phyloP scores from a whole-genome alignment of 1,140 invertebrate genomes.

The Drosophila pseudoananassae region DNA sequence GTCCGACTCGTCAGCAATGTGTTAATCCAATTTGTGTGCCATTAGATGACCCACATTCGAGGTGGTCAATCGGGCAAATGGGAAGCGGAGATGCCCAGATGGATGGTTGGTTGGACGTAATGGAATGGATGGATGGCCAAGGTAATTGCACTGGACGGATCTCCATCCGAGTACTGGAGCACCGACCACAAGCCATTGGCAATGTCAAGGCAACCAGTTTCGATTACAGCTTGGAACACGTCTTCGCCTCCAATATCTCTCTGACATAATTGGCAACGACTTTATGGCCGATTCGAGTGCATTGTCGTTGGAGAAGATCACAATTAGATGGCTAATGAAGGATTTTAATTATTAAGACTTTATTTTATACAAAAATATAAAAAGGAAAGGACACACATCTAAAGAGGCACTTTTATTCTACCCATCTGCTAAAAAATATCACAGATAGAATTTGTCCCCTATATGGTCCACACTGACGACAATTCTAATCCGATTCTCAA shows the following conservation, averaged over 20 bases:
- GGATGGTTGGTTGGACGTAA: conserved; percentile 7
- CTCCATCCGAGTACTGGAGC: not conserved
- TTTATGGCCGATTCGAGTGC: conserved; percentile 7
- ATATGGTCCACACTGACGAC: too few species aligned
- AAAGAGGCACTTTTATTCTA: too few species aligned
- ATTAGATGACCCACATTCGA: conserved; percentile 71
- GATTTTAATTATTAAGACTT: too few species aligned
- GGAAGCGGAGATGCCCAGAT: conserved; percentile 32
- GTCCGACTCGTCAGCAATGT: conserved; percentile 34
- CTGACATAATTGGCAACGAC: conserved; percentile 65
- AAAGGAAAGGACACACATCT: too few species aligned
- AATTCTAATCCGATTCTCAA: too few species aligned
- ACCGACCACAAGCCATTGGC: conserved; percentile 19
- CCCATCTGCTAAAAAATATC: too few species aligned
- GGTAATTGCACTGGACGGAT: conserved; percentile 47
- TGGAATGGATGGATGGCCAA: conserved; percentile 15
- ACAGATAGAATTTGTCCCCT: too few species aligned
- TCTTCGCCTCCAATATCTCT: conserved; percentile 24
- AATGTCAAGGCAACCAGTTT: conserved; percentile 82
- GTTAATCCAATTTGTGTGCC: conserved; percentile 79
- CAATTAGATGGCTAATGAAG: not conserved
- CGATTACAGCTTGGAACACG: conserved; percentile 51
- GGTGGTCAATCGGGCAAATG: conserved; percentile 26
- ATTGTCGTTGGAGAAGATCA: not conserved
- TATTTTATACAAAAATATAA: too few species aligned